Conservation (phyloP, 2,113 vertebrate species). For the Apteryx mantelli region DNA sequence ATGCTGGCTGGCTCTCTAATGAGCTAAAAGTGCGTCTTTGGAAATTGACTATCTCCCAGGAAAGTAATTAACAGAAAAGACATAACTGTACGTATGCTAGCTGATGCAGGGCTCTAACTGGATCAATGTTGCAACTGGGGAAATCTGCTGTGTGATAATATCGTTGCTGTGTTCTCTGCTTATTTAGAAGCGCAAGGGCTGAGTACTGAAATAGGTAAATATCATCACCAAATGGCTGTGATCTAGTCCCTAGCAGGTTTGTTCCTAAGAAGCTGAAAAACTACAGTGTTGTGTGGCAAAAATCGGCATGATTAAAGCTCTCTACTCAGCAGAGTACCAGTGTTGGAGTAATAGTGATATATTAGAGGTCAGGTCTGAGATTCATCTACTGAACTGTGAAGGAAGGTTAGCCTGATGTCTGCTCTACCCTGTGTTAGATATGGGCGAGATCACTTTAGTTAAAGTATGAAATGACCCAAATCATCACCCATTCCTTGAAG, state of each 20-base stretch:
- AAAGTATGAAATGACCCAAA: neutral
- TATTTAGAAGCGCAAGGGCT: neutral
- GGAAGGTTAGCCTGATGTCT: neutral
- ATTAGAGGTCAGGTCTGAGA: neutral
- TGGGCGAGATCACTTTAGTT: neutral
- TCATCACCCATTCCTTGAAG: neutral
- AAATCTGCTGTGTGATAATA: neutral
- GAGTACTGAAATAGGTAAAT: neutral
- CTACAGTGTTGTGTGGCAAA: neutral
- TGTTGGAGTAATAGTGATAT: neutral
- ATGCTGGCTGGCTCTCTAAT: slow-evolving; percentile 18
- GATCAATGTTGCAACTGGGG: neutral
- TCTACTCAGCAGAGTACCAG: neutral
- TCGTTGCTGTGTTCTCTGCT: neutral
- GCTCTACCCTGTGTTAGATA: neutral
- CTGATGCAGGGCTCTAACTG: neutral
- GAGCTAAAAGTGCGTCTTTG: slow-evolving; percentile 5
- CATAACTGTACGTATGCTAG: neutral
- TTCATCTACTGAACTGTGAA: neutral
- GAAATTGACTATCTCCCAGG: neutral
- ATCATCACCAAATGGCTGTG: neutral
- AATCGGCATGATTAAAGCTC: neutral
- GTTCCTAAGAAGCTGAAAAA: neutral
- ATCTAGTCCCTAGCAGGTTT: neutral
- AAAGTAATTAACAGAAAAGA: slow-evolving; percentile 13